Conservation (phyloP, 2,113 vertebrate species). For the Hydropotes inermis region DNA sequence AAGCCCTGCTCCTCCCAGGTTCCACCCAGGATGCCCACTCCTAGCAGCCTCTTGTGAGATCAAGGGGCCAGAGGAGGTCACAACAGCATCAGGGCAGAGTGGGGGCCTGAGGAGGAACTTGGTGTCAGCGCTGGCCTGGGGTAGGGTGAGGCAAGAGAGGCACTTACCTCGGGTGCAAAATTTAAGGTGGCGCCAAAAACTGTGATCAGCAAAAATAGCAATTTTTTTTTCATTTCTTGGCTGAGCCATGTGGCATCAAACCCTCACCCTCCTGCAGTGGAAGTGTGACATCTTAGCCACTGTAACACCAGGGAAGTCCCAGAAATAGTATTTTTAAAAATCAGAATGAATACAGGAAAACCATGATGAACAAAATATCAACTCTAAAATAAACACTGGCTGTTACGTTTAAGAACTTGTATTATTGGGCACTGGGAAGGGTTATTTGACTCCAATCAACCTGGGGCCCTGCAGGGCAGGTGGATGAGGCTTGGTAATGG, state of each 20-base stretch:
- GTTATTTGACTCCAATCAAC: background rate
- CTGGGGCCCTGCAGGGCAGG: accelerated
- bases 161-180: background rate
- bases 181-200: background rate
- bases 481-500: accelerated
- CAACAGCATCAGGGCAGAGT: background rate
- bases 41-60: background rate
- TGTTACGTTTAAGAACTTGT: background rate
- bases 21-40: background rate
- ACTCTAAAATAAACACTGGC: background rate
- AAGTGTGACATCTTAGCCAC: background rate
- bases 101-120: background rate
- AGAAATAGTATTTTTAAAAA: background rate
- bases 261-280: background rate
- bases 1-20: background rate
- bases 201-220: background rate
- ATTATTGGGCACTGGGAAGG: accelerated
- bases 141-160: background rate
- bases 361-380: background rate
- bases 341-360: background rate
- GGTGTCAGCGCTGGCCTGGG: background rate
- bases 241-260: background rate
- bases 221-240: background rate
- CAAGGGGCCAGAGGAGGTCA: background rate
- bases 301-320: background rate